Conservation (phyloP, 35 echinoderm and acorn worm genomes). For the Ptychodera flava region DNA sequence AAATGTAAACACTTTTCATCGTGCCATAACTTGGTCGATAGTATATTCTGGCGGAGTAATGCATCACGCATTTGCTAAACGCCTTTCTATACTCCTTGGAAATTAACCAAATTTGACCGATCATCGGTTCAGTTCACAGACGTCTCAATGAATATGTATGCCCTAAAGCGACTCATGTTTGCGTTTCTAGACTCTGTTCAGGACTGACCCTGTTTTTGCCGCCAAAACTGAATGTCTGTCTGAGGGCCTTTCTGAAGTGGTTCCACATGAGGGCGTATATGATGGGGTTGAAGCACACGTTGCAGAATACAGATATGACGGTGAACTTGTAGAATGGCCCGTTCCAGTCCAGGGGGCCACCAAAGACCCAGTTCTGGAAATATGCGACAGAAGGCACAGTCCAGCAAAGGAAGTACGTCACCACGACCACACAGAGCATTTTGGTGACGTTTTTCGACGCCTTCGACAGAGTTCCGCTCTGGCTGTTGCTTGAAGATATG, state of each 20-base stretch:
- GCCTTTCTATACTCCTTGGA: too few species aligned
- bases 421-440: slow-evolving; percentile 56
- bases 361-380: slow-evolving; percentile 62
- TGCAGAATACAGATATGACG: slow-evolving; percentile 49
- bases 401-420: slow-evolving; percentile 75
- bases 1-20: too few species aligned
- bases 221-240: slow-evolving; percentile 19
- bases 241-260: slow-evolving; percentile 45
- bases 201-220: background rate
- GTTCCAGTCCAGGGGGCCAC: slow-evolving; percentile 57
- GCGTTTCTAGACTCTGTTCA: background rate
- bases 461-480: background rate
- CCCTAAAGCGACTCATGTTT: background rate
- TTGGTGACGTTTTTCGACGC: slow-evolving; percentile 68
- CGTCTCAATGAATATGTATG: too few species aligned
- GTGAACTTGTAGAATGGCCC: slow-evolving; percentile 39
- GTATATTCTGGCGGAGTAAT: too few species aligned
- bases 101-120: too few species aligned
- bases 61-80: too few species aligned
- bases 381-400: slow-evolving; percentile 72
- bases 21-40: too few species aligned
- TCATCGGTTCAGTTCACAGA: too few species aligned
- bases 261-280: slow-evolving; percentile 51
- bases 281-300: slow-evolving; percentile 62
- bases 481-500: background rate